A percentile compares a stretch with the other conserved stretches of the same genome.
phyloP scores from a whole-genome alignment of 2,797 vertebrate genomes.

The Australoheros facetus region DNA sequence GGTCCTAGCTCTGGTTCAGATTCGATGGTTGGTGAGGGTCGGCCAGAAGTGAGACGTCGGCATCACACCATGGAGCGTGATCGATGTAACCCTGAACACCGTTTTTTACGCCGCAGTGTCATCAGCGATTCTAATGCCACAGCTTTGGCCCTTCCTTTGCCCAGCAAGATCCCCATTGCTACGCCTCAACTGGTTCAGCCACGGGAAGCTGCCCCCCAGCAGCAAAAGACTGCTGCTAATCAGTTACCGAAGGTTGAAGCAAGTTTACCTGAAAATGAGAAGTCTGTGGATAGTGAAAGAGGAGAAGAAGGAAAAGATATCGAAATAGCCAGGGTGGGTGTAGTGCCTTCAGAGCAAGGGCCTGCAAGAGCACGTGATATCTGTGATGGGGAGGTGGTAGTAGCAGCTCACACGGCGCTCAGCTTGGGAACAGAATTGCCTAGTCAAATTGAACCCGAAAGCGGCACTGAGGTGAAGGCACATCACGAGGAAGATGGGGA shows the following conservation, averaged over 20 bases:
- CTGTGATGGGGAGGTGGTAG: slow-evolving; percentile 60
- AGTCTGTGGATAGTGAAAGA: slow-evolving; percentile 39
- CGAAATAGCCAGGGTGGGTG: slow-evolving; percentile 67
- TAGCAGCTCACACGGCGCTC: slow-evolving; percentile 27
- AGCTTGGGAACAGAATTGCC: slow-evolving; percentile 51
- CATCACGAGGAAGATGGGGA: slow-evolving; percentile 70
- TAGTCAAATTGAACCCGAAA: slow-evolving; percentile 62
- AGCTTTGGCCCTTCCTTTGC: slow-evolving; percentile 88
- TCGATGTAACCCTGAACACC: slow-evolving; percentile 90
- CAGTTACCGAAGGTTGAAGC: slow-evolving; percentile 49
- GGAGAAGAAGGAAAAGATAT: slow-evolving; percentile 31
- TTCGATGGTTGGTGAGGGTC: slow-evolving; percentile 86
- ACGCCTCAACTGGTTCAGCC: slow-evolving; percentile 67
- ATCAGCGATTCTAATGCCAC: slow-evolving; percentile 98
- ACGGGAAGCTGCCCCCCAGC: slow-evolving; percentile 57
- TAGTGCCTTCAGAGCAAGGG: slow-evolving; percentile 63
- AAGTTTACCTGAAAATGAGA: slow-evolving; percentile 45
- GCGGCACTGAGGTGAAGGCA: slow-evolving; percentile 45
- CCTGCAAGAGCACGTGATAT: slow-evolving; percentile 47
- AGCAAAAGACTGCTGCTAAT: slow-evolving; percentile 50
- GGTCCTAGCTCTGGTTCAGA: slow-evolving; percentile 92
- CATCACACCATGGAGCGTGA: slow-evolving; percentile 98
- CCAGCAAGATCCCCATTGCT: slow-evolving; percentile 83
- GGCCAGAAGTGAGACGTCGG: slow-evolving; percentile 88
- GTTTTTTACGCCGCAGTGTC: slow-evolving; percentile 95